phyloP scores from a whole-genome alignment of 1,140 invertebrate genomes.

The Pygmarrhopalites habei region DNA sequence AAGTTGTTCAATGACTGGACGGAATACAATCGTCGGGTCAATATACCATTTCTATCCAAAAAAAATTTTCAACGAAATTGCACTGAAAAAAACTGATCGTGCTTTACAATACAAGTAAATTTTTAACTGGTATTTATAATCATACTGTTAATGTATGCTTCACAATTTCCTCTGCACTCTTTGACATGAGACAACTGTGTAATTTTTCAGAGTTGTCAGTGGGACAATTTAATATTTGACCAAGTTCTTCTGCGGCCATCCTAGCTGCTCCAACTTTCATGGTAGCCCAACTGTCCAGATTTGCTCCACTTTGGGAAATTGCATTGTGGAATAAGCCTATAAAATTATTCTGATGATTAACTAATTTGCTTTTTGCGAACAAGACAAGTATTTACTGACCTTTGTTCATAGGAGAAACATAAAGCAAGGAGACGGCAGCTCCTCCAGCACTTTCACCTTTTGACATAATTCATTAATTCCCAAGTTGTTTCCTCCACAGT shows the following conservation, averaged over 20 bases:
- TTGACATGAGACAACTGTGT: neutral
- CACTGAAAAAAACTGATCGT: neutral
- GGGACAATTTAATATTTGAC: neutral
- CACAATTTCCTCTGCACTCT: neutral
- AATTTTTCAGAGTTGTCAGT: neutral
- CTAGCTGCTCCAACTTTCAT: neutral
- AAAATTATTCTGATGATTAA: too few relatives aligned
- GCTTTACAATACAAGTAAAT: neutral
- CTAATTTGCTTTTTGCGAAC: too few relatives aligned
- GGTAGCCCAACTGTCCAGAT: conserved; percentile 63
- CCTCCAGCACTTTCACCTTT: too few relatives aligned
- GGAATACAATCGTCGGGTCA: neutral
- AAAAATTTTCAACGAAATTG: neutral
- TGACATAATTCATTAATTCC: too few relatives aligned
- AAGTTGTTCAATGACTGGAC: conserved; percentile 9
- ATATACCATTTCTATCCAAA: conserved; percentile 1
- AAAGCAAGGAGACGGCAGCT: too few relatives aligned
- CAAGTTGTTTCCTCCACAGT: too few relatives aligned
- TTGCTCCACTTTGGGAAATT: conserved; percentile 71
- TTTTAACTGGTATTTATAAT: neutral
- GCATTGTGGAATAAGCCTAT: conserved; percentile 62
- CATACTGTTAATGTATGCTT: neutral
- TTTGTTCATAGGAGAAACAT: neutral
- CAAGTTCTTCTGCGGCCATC: neutral
- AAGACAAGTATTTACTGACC: neutral